A percentile compares a stretch with the other conserved stretches of the same genome.
Conservation (phyloP, 2,113 vertebrate species). For the Pangasianodon hypophthalmus region DNA sequence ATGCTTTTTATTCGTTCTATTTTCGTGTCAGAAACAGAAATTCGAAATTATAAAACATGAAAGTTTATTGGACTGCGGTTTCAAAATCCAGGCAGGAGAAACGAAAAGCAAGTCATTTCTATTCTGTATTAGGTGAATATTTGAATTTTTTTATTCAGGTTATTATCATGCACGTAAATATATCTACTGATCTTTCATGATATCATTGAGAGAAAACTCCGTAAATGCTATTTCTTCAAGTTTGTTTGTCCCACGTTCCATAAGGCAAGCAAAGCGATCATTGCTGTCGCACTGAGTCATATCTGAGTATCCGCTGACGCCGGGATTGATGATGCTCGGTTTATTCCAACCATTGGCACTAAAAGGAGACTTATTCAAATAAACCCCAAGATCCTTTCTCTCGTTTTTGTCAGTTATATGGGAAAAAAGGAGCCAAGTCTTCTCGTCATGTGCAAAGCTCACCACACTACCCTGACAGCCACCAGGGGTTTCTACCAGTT, state of each 20-base stretch:
- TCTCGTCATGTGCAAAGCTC: slow-evolving; percentile 74
- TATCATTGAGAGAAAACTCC: slow-evolving; percentile 69
- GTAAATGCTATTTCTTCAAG: slow-evolving; percentile 73
- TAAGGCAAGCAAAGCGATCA: slow-evolving; percentile 81
- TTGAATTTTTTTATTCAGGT: not conserved
- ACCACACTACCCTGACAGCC: slow-evolving; percentile 51
- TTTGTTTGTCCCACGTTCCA: slow-evolving; percentile 81
- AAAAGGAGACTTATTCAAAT: slow-evolving; percentile 78
- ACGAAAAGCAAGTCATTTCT: too few relatives aligned
- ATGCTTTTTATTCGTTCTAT: too few relatives aligned
- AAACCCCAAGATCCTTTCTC: slow-evolving; percentile 82
- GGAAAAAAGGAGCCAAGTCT: slow-evolving; percentile 84
- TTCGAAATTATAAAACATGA: too few relatives aligned
- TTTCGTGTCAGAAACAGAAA: too few relatives aligned
- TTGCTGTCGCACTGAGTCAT: slow-evolving; percentile 73
- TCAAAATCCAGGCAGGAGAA: too few relatives aligned
- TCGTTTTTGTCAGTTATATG: slow-evolving; percentile 77
- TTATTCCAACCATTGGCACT: slow-evolving; percentile 69
- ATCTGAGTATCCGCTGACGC: slow-evolving; percentile 89
- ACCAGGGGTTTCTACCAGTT: not conserved
- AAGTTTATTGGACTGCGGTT: too few relatives aligned
- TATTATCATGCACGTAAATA: not conserved
- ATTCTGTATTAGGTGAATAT: not conserved
- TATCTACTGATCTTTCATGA: slow-evolving; percentile 60
- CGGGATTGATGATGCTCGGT: slow-evolving; percentile 77